Percentiles rank a stretch among this genome's conserved stretches.
Conservation (phyloP, 2,888 invertebrate genomes). For the Eilema griseolum region DNA sequence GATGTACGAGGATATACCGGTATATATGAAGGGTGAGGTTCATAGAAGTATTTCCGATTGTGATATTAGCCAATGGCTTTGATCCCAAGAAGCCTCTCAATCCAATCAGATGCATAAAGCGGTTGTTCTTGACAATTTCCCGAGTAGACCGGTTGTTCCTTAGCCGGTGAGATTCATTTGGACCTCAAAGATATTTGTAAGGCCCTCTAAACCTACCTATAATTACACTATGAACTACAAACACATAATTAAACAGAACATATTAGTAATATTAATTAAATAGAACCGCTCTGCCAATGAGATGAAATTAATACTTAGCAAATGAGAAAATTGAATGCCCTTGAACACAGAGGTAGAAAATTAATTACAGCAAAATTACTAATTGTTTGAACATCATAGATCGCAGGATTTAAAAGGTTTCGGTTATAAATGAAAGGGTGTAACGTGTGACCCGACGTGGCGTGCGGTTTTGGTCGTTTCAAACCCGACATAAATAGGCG, state of each 20-base stretch:
- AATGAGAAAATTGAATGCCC: background rate
- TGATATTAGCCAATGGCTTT: too few species aligned
- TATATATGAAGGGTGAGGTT: too few species aligned
- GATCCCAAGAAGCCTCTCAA: too few species aligned
- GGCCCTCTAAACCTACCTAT: background rate
- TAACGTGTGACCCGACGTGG: too few species aligned
- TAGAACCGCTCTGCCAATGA: background rate
- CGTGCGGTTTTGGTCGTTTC: background rate
- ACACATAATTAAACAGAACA: background rate
- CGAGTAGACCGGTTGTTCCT: too few species aligned
- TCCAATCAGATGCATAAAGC: too few species aligned
- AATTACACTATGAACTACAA: background rate
- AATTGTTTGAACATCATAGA: background rate
- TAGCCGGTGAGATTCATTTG: too few species aligned
- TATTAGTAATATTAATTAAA: background rate
- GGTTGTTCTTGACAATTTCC: too few species aligned
- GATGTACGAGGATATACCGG: too few species aligned
- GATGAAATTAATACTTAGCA: background rate
- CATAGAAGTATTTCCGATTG: too few species aligned
- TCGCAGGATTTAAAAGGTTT: background rate
- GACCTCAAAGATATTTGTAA: too few species aligned
- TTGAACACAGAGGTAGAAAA: background rate
- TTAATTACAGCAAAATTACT: conserved; percentile 1
- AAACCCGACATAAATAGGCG: too few species aligned
- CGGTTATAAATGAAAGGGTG: background rate